Percentiles rank a stretch among this genome's conserved stretches.
Conservation (phyloP, 2,113 vertebrate genomes). For the Actinemys pallida region DNA sequence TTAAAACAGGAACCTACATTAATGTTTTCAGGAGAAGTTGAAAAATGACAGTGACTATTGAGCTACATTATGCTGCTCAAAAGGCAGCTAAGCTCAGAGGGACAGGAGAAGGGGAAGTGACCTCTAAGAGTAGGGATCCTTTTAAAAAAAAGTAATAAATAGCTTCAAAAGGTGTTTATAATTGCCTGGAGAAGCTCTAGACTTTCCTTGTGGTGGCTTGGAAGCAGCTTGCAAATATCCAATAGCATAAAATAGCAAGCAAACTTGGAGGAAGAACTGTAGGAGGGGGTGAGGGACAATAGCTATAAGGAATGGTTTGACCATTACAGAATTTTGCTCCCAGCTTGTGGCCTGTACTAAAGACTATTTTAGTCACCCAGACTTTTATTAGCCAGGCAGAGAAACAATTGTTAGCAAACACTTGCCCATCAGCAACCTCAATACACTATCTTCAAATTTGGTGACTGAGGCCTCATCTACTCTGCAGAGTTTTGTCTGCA, state of each 20-base stretch:
- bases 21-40: slow-evolving; percentile 30
- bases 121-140: not conserved
- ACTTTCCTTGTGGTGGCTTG: not conserved
- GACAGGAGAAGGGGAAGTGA: not conserved
- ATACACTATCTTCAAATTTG: not conserved
- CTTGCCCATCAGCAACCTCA: not conserved
- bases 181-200: not conserved
- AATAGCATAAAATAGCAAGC: not conserved
- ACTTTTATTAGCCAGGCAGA: not conserved
- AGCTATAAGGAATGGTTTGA: not conserved
- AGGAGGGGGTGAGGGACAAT: not conserved
- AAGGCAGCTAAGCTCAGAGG: slow-evolving; percentile 10
- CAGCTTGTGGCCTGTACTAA: not conserved
- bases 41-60: not conserved
- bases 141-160: not conserved
- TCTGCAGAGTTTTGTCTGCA: too few species aligned
- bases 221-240: not conserved
- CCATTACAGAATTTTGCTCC: not conserved
- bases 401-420: not conserved
- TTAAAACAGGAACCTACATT: slow-evolving; percentile 39
- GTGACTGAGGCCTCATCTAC: not conserved
- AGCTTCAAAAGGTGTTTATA: not conserved
- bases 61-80: slow-evolving; percentile 27
- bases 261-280: not conserved
- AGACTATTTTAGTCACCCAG: not conserved